These are phyloP conservation scores for Melanogrammus aeglefinus DNA, from an alignment of 2,797 vertebrate genomes.

Conservation along the genomic window DNA sequence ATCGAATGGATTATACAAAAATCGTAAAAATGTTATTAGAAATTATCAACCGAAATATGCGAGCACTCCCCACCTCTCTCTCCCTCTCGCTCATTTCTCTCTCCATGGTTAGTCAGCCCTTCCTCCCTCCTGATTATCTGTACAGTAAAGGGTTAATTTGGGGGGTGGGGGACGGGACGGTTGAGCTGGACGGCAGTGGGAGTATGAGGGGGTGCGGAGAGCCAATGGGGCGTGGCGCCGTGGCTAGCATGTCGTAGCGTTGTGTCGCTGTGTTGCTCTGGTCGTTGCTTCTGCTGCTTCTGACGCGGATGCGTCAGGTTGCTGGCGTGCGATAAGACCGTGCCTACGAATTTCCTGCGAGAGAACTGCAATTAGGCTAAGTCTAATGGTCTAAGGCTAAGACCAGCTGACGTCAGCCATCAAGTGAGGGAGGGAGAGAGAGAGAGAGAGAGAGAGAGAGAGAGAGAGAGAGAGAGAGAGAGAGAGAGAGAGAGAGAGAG, in stretches of 20 bases:
- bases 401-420: constrained; percentile 50
- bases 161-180: constrained; percentile 33
- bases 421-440: constrained; percentile 34
- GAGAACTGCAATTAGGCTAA: constrained; percentile 62
- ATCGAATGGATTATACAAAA: not conserved
- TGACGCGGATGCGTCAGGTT: constrained; percentile 51
- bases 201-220: constrained; percentile 43
- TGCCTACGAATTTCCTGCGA: constrained; percentile 52
- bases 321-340: constrained; percentile 59
- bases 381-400: constrained; percentile 36
- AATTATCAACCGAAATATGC: not conserved
- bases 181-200: constrained; percentile 51
- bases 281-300: constrained; percentile 38
- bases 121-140: constrained; percentile 34
- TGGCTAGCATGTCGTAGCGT: too few species aligned
- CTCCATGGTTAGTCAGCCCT: constrained; percentile 15
- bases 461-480: not conserved
- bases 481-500: too few species aligned
- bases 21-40: not conserved
- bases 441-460: not conserved
- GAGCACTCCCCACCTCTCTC: not conserved
- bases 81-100: not conserved
- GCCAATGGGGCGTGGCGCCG: constrained; percentile 8
- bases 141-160: constrained; percentile 64
- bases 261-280: too few species aligned